Evolutionary conservation across 2,888 invertebrate genomes (phyloP).

Genomic region (Dasypogon diadema): DNA sequence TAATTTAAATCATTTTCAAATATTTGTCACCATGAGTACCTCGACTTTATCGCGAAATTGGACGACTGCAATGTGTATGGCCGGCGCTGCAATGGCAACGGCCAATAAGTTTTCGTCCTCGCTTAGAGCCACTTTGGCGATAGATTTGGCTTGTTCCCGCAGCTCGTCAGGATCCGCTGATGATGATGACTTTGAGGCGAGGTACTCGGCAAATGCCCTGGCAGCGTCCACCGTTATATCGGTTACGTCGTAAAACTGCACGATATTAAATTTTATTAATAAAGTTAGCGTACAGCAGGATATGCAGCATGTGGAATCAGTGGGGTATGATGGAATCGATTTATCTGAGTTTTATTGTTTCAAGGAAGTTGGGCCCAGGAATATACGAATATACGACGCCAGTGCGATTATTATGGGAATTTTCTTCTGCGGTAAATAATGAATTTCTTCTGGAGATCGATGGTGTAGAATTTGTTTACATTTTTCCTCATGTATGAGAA

Average conservation of each 20-base stretch:
- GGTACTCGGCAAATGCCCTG: conserved; percentile 66
- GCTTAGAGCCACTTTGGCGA: conserved; percentile 66
- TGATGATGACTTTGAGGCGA: conserved; percentile 63
- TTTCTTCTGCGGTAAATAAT: neutral
- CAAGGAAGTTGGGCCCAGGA: neutral
- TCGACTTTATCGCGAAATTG: conserved; percentile 68
- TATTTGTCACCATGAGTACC: too few species aligned
- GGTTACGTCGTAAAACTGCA: conserved; percentile 66
- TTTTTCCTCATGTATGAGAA: too few species aligned
- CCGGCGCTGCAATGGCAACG: conserved; percentile 68
- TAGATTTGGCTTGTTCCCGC: conserved; percentile 65
- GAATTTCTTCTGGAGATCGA: neutral
- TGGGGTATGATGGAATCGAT: neutral
- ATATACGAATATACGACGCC: neutral
- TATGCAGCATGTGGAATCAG: neutral
- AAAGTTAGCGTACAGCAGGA: neutral
- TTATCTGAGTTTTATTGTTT: neutral
- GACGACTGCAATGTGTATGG: conserved; percentile 68
- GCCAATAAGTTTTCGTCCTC: conserved; percentile 68
- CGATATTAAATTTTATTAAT: conserved; percentile 33
- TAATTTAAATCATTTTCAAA: too few species aligned
- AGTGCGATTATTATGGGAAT: neutral
- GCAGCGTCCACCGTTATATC: conserved; percentile 67
- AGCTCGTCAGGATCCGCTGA: conserved; percentile 62
- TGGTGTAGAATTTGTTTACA: too few species aligned